These are phyloP conservation scores for Platanista minor DNA, from an alignment of 2,113 vertebrate genomes.

Conservation along the genomic window DNA sequence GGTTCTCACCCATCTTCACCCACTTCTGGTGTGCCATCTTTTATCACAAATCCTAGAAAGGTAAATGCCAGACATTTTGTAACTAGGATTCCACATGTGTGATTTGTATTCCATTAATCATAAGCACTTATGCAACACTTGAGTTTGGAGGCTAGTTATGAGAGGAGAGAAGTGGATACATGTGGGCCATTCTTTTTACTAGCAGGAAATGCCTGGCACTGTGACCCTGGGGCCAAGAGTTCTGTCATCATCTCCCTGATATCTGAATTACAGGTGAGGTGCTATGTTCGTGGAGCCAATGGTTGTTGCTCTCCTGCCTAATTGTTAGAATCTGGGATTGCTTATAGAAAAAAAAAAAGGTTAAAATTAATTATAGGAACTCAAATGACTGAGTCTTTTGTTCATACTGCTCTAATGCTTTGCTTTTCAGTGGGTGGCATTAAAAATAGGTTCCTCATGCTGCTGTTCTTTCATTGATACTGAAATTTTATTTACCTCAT, in stretches of 20 bases:
- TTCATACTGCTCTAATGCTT: not conserved
- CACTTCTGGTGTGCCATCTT: not conserved
- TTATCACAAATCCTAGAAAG: not conserved
- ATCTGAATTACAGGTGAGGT: not conserved
- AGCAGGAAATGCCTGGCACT: fast-evolving
- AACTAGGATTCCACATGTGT: not conserved
- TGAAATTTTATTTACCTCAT: not conserved
- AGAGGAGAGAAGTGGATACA: not conserved
- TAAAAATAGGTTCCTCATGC: not conserved
- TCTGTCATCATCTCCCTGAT: too few species aligned
- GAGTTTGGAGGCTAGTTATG: not conserved
- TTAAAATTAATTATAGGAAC: not conserved
- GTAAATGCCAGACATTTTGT: not conserved
- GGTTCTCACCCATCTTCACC: not conserved
- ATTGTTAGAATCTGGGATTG: not conserved
- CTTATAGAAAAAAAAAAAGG: not conserved
- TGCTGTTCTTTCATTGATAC: not conserved
- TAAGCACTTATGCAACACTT: not conserved
- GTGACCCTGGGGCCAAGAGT: fast-evolving
- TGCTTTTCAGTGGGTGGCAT: not conserved
- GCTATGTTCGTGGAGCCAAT: not conserved
- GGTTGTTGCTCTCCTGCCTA: not conserved
- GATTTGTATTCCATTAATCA: not conserved
- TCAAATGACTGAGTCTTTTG: not conserved
- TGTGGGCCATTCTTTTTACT: not conserved